These are phyloP conservation scores for Rhynchomys soricoides DNA, from an alignment of 2,113 vertebrate species.

Conservation along the genomic window DNA sequence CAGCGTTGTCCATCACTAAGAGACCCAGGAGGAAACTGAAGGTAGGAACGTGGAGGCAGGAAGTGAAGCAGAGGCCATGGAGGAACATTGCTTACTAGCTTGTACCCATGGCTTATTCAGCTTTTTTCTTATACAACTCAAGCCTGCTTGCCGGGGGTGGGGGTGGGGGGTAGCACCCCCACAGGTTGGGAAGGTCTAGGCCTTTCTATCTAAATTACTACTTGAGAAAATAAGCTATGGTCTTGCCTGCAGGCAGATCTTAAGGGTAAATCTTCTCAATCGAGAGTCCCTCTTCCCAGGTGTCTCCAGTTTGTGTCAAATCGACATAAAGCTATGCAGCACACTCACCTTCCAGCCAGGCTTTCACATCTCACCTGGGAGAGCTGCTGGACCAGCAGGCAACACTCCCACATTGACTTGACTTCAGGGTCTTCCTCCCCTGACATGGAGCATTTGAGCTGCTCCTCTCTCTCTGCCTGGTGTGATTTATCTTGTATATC, in stretches of 20 bases:
- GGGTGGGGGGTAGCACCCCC: too few species aligned
- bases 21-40: not conserved
- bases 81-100: not conserved
- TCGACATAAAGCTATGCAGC: not conserved
- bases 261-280: not conserved
- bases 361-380: not conserved
- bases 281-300: not conserved
- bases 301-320: not conserved
- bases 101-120: not conserved
- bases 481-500: not conserved
- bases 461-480: accelerated
- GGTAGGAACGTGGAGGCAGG: too few species aligned
- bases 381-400: accelerated
- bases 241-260: not conserved
- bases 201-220: not conserved
- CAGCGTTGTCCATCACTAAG: not conserved
- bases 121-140: not conserved
- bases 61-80: not conserved
- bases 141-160: not conserved
- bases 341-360: not conserved
- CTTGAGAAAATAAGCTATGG: not conserved
- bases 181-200: not conserved
- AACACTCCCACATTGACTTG: accelerated
- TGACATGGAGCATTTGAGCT: accelerated
- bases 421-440: accelerated